Base-by-base conservation (phyloP, 2,113 vertebrate species). In the Cisticola juncidis region DNA sequence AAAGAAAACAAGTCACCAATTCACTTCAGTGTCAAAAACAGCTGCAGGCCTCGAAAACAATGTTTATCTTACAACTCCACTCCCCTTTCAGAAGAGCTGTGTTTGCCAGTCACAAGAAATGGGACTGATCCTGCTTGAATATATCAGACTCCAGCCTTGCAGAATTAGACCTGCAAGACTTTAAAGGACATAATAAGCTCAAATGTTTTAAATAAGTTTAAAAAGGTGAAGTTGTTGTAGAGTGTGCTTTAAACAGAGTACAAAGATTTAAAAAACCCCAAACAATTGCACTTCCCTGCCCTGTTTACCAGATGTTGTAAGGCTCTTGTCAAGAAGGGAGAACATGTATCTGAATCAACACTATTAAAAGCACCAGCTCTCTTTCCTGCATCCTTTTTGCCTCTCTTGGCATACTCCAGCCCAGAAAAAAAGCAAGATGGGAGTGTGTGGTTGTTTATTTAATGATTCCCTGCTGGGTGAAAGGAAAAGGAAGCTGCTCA, bases 41-140 rank as follows among this genome's bases (percentile, higher is more conserved):
- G 80, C 69, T 81, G 83, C 80, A 88, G 68, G 22, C 71, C 68
- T 35, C 0, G 0, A 94, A 94, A 94, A 92, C 74, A 95, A 68
- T 65, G 40, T 81, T 96, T 94, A 94, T 94, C 96, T 92, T 81
- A 50, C 44, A 94, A 61, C 64, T 88, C 50, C 91, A 94, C 29
- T 82, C 76, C 47, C 57, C 62, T 47, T 86, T 57, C 71, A 81
- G 68, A 42, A 74, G 72, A 70, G 35, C n/a, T n/a, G 14, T 47
- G 71, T 66, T 86, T 73, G 58, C 76, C 78, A 90, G 3, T 26
- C 64, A 54, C 35, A 35, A 91, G 65, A 51, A 90, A 77, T 15
- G 77, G 38, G 35, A 62, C 76, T 35, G 47, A 54, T 85, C 26
- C 11, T 38, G 26, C 47, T 53, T 22, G 28, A 81, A 48, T 45